Evolutionary conservation across 2,113 vertebrate species (phyloP), one percentile per base, ranked within the genome.

Genomic region (Neodon shergylaensis): DNA sequence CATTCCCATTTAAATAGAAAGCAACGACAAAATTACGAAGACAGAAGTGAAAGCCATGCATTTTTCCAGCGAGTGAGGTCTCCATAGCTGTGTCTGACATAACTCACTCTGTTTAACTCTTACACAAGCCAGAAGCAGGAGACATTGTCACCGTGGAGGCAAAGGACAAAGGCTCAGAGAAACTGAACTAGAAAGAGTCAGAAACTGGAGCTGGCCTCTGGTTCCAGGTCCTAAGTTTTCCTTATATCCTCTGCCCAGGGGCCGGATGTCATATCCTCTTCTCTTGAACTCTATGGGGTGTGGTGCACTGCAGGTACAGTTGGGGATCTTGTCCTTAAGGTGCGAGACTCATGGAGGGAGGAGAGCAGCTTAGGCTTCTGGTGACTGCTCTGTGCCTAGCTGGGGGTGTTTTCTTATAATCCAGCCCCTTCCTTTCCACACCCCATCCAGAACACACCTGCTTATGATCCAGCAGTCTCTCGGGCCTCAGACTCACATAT

Each of bases 1-100:
- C 76, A 72, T 93, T 94, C 90, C 54, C 16, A 86, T 58, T 94
- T 91, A 95, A 88, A 88, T 61, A 81, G 63, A 87, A 76, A 94
- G 2, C 28, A 12, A 24, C 63, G 84, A 52, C n/a, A 91, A 94
- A 92, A 96, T 74, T 78, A 81, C 36, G 36, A 84, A 54, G 70
- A 77, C 13, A 28, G 83, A 65, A 65, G 52, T 61, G 39, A 91
- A 94, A 17, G 21, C 19, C 39, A 47, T 94, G 66, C 52, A 68
- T 90, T 91, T 89, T 58, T 78, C 73, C 39, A 74, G 85, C 83
- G 77, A 92, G 66, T 28, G 88, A 13, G 13, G 22, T 90, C 81
- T 76, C 54, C 72, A 61, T 76, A 68, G 63, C 83, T 94, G 58
- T 83, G 73, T 88, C 70, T 26, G 83, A 26, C 11, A 70, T 24